Evolutionary conservation across 1,140 invertebrate species (phyloP).

Genomic region (Zaprionus kolodkinae): DNA sequence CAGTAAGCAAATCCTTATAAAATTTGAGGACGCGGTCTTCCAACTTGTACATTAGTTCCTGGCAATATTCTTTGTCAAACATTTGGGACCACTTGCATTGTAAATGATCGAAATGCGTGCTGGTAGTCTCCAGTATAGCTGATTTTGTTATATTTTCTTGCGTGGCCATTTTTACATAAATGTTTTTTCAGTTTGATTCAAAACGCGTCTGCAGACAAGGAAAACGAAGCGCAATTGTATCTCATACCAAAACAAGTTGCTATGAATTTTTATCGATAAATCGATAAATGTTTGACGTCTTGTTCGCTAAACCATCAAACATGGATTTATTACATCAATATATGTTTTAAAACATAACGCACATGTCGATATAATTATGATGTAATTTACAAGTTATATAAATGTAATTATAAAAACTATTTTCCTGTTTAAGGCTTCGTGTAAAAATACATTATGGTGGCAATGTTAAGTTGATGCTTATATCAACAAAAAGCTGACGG

Average conservation of each 20-base stretch:
- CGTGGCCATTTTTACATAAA: constrained; percentile 5
- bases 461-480: background rate
- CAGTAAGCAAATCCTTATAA: constrained; percentile 57
- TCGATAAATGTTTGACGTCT: background rate
- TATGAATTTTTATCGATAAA: background rate
- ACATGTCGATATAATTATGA: too few species aligned
- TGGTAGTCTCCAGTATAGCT: constrained; percentile 42
- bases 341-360: background rate
- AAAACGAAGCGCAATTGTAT: background rate
- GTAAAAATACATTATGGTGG: background rate
- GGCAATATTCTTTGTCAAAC: constrained; percentile 58
- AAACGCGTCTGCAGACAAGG: background rate
- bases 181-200: constrained; percentile 1
- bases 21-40: constrained; percentile 56
- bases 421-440: background rate
- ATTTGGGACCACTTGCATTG: constrained; percentile 60
- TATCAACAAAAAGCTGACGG: constrained; percentile 13
- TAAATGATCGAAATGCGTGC: constrained; percentile 51
- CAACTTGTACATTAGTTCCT: constrained; percentile 54
- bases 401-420: too few species aligned
- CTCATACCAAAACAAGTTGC: background rate
- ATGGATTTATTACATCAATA: background rate
- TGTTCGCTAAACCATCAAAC: background rate
- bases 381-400: too few species aligned
- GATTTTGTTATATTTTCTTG: constrained; percentile 2